Base-by-base conservation (phyloP, 2,113 vertebrate genomes). In the Melanerpes formicivorus region DNA sequence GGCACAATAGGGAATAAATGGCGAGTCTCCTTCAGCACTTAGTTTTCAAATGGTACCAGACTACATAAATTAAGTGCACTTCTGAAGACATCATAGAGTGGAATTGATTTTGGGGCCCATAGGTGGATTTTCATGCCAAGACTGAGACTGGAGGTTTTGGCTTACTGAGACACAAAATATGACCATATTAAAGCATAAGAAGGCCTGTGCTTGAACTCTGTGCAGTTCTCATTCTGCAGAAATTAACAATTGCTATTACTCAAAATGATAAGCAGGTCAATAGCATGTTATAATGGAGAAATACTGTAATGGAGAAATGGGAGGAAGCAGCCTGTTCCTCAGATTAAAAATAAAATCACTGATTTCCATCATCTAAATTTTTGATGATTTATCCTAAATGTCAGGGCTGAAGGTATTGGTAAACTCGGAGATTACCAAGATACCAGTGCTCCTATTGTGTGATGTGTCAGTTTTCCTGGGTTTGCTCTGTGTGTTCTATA, bases 51-150 rank as follows among this genome's bases (percentile, higher is more conserved):
- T 94, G 81, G 90, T 82, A 87, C 85, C 80, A 82, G 73, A 90
- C 64, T 77, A 83, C 83, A 90, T 93, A 96, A 97, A 98, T 97
- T 97, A 97, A 97, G 96, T 98, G 93, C 93, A 80, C 93, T 98
- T 97, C 96, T 98, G 97, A 96, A 97, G 85, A 56, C 76, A 71
- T 70, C 80, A 65, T 89, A 94, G 73, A 84, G 59, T 87, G 74
- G 94, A 93, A 98, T 97, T 97, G 97, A 97, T 97, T 97, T 83
- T 85, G 80, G 22, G 40, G 67, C 65, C 83, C 25, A 27, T 64
- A 93, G 84, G 90, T 95, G 93, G 95, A 90, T 93, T 96, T 96
- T 88, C 84, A 90, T 94, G 93, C 95, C 96, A 98, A 95, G 96
- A 90, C 30, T 82, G 74, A 85, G 59, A 78, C 2, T 83, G 56